A percentile compares a stretch with the other conserved stretches of the same genome.
Evolutionary conservation across 2,797 vertebrate genomes (phyloP).

Genomic region (Onychomys leucogaster): DNA sequence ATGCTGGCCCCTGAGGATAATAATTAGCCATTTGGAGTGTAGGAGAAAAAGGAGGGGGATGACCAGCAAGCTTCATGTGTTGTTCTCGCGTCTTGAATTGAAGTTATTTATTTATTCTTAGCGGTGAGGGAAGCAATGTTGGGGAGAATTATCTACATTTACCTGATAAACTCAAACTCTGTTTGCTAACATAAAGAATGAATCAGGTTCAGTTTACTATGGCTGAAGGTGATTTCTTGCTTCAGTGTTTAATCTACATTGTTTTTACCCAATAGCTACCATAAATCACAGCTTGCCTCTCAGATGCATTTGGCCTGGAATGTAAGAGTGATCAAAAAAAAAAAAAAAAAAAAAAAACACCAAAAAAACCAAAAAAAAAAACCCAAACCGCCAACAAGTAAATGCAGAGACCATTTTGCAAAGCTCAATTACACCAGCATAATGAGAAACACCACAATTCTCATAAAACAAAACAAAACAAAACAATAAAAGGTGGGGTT

Average conservation of each 20-base stretch:
- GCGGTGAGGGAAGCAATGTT: conserved; percentile 42
- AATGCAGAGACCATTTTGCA: conserved; percentile 61
- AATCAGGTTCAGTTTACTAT: conserved; percentile 64
- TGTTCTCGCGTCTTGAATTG: conserved; percentile 4
- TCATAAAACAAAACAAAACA: background rate
- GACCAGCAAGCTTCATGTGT: conserved; percentile 9
- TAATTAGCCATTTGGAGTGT: conserved; percentile 61
- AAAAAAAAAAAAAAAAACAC: too few relatives aligned
- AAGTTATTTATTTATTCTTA: conserved; percentile 48
- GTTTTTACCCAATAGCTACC: conserved; percentile 81
- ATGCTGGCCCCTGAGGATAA: conserved; percentile 45
- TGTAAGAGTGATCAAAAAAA: conserved; percentile 40
- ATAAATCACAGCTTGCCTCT: conserved; percentile 82
- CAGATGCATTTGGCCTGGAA: conserved; percentile 75
- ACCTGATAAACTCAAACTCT: conserved; percentile 62
- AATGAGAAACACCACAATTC: background rate
- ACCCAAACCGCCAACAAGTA: conserved; percentile 69
- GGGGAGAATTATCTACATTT: conserved; percentile 62
- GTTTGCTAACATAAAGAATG: conserved; percentile 71
- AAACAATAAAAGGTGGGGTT: background rate
- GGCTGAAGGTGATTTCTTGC: conserved; percentile 78
- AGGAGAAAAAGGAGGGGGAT: background rate
- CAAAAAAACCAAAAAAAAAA: too few relatives aligned
- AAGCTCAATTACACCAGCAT: conserved; percentile 16
- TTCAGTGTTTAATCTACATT: conserved; percentile 80